Evolutionary conservation across 2,797 vertebrate species (phyloP).

Genomic region (Melopsittacus undulatus): DNA sequence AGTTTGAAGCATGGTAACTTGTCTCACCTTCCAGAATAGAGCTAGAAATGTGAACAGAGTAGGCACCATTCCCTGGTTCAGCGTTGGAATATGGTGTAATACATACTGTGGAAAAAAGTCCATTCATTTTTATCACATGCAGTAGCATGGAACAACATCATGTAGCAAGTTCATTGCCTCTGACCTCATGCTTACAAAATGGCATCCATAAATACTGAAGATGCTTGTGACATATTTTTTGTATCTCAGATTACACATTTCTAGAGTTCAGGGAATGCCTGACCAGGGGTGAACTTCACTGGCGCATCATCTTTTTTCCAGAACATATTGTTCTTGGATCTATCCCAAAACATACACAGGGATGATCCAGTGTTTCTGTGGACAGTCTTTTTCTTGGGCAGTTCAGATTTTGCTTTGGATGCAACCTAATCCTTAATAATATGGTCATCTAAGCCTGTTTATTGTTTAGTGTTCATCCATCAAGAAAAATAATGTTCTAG

Average conservation of each 20-base stretch:
- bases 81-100: not conserved
- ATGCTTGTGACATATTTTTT: conserved; percentile 33
- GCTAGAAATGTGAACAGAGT: not conserved
- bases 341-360: conserved; percentile 22
- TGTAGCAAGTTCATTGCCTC: conserved; percentile 36
- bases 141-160: not conserved
- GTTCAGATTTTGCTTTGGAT: conserved; percentile 15
- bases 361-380: conserved; percentile 16
- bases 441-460: not conserved
- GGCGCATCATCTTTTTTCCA: conserved; percentile 44
- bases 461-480: not conserved
- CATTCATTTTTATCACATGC: not conserved
- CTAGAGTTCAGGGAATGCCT: conserved; percentile 41
- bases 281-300: conserved; percentile 37
- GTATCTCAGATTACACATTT: conserved; percentile 40
- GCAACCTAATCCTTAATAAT: not conserved
- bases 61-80: not conserved
- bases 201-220: conserved; percentile 41
- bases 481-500: conserved; percentile 3
- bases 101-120: not conserved
- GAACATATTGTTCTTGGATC: conserved; percentile 53
- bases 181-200: conserved; percentile 45
- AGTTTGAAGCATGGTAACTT: not conserved
- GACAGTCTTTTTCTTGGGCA: not conserved
- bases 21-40: not conserved